These are phyloP conservation scores for Chaunax sp. DNA, from an alignment of 2,797 vertebrate genomes.

Conservation along the genomic window DNA sequence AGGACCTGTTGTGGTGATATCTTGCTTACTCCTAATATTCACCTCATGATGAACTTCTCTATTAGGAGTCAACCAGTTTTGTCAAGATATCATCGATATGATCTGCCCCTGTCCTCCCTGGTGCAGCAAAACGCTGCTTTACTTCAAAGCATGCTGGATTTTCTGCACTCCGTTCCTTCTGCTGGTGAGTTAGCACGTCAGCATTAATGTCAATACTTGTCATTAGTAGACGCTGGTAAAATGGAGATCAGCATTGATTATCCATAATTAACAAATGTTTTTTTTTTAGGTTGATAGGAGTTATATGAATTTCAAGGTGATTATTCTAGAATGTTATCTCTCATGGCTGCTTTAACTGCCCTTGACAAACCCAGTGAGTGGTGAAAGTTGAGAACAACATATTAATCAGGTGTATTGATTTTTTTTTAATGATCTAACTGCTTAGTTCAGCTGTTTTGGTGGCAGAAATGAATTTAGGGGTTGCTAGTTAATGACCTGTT, in stretches of 20 bases:
- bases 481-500: neutral
- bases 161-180: slow-evolving; percentile 86
- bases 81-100: slow-evolving; percentile 88
- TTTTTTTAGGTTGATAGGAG: neutral
- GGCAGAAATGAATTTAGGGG: neutral
- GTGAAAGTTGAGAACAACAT: neutral
- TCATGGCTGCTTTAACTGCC: neutral
- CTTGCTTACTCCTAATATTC: slow-evolving; percentile 1
- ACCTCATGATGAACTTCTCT: slow-evolving; percentile 14
- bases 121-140: slow-evolving; percentile 85
- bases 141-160: slow-evolving; percentile 89
- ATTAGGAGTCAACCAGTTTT: slow-evolving; percentile 88
- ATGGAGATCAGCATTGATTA: neutral
- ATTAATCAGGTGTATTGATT: neutral
- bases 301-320: neutral
- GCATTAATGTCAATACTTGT: neutral
- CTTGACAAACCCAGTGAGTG: neutral
- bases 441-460: neutral
- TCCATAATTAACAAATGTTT: neutral
- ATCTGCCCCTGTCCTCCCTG: slow-evolving; percentile 85
- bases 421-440: neutral
- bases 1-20: neutral
- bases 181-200: slow-evolving; percentile 75
- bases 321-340: too few species aligned
- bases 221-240: neutral